Conservation (phyloP, 2,888 invertebrate genomes). For the Punctoribates punctum region DNA sequence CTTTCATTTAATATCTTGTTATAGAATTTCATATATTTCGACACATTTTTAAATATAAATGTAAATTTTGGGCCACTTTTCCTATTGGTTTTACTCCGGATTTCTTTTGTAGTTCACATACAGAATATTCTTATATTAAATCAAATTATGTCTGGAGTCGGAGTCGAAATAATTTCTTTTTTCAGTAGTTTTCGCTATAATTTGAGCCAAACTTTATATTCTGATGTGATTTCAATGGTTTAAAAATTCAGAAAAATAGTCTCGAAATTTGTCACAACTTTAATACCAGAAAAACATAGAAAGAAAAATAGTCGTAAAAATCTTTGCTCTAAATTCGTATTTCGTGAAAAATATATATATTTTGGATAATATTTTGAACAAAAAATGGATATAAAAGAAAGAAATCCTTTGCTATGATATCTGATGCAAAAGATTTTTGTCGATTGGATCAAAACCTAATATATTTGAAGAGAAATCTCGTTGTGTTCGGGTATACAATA, state of each 20-base stretch:
- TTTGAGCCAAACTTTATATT: neutral
- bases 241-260: neutral
- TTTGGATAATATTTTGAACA: neutral
- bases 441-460: slow-evolving; percentile 28
- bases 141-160: neutral
- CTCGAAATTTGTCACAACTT: neutral
- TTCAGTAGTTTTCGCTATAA: neutral
- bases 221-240: neutral
- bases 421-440: slow-evolving; percentile 12
- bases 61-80: neutral
- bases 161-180: neutral
- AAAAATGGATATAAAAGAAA: too few species aligned
- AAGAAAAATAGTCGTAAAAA: slow-evolving; percentile 10
- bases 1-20: neutral
- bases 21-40: neutral
- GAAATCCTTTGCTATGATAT: slow-evolving; percentile 15
- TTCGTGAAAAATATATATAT: neutral
- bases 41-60: slow-evolving; percentile 15
- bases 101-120: too few species aligned
- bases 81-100: neutral
- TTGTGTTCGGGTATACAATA: neutral
- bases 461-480: neutral
- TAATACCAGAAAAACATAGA: slow-evolving; percentile 2
- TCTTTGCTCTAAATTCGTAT: neutral
- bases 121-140: neutral